Percentiles rank a stretch among this genome's conserved stretches.
Conservation (phyloP, 2,888 invertebrate genomes). For the Melipona beecheii region DNA sequence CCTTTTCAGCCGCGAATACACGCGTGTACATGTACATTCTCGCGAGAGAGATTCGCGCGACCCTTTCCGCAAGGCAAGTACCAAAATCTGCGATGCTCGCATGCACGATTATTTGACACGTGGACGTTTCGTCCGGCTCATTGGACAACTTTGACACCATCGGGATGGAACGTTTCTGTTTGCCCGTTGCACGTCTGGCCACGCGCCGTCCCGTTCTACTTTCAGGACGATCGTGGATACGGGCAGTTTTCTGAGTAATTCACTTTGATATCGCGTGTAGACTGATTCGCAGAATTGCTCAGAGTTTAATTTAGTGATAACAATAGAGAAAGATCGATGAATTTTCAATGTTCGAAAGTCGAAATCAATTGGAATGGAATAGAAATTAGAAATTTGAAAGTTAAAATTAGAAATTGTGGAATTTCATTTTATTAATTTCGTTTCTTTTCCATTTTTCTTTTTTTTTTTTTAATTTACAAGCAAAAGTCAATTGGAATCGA, state of each 20-base stretch:
- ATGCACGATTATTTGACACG: constrained; percentile 43
- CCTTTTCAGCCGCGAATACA: constrained; percentile 47
- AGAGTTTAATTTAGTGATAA: background rate
- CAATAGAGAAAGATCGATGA: background rate
- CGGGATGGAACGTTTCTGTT: background rate
- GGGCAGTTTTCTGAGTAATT: background rate
- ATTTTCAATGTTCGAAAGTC: background rate
- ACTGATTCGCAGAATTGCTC: background rate
- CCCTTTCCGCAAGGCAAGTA: constrained; percentile 81
- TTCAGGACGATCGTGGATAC: too few species aligned
- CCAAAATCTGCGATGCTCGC: constrained; percentile 63
- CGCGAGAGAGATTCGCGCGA: constrained; percentile 84
- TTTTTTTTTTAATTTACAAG: too few species aligned
- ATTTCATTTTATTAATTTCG: background rate
- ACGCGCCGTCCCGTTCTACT: background rate
- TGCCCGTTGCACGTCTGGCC: background rate
- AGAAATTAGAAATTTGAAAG: background rate
- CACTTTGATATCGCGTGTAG: background rate
- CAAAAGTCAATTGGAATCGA: too few species aligned
- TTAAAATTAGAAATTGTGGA: background rate
- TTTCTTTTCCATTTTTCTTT: too few species aligned
- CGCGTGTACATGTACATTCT: constrained; percentile 75
- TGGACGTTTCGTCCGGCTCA: constrained; percentile 52
- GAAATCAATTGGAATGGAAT: background rate
- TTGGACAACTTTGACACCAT: constrained; percentile 1